Conservation (phyloP, 2,888 invertebrate genomes). For the Apotomis turbidana region DNA sequence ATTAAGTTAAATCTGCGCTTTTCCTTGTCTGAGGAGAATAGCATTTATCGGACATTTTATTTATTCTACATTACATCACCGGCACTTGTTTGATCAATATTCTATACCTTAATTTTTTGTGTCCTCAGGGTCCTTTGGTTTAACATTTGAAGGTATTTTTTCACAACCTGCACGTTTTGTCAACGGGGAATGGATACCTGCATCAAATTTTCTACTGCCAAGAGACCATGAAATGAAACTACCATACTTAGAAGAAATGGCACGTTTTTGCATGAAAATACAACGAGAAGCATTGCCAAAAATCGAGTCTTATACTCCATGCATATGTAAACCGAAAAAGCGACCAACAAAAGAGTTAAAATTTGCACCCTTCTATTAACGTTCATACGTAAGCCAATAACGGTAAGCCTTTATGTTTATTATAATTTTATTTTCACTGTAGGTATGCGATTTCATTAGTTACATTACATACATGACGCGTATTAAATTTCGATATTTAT, state of each 20-base stretch:
- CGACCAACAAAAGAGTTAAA: not conserved
- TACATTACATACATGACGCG: too few species aligned
- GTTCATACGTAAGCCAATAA: not conserved
- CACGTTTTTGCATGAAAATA: conserved; percentile 58
- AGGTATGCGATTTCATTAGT: too few species aligned
- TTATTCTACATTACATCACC: too few species aligned
- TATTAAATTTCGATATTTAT: too few species aligned
- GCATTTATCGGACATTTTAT: too few species aligned
- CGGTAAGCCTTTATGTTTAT: not conserved
- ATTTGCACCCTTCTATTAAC: not conserved
- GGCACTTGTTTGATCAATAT: too few species aligned
- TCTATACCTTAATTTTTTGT: not conserved
- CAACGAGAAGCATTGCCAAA: conserved; percentile 58
- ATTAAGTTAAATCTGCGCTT: too few species aligned
- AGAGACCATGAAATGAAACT: conserved; percentile 68
- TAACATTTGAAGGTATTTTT: conserved; percentile 79
- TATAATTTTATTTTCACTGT: too few species aligned
- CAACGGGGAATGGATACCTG: conserved; percentile 75
- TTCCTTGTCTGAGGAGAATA: too few species aligned
- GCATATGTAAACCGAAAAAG: conserved; percentile 57
- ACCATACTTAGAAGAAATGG: conserved; percentile 66
- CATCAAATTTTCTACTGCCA: conserved; percentile 63
- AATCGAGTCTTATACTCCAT: conserved; percentile 56
- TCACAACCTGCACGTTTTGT: conserved; percentile 82
- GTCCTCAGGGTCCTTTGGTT: conserved; percentile 78